Evolutionary conservation across 1,140 invertebrate species (phyloP), one percentile per base, ranked within the genome.

Genomic region (Thaumatotibia leucotreta): DNA sequence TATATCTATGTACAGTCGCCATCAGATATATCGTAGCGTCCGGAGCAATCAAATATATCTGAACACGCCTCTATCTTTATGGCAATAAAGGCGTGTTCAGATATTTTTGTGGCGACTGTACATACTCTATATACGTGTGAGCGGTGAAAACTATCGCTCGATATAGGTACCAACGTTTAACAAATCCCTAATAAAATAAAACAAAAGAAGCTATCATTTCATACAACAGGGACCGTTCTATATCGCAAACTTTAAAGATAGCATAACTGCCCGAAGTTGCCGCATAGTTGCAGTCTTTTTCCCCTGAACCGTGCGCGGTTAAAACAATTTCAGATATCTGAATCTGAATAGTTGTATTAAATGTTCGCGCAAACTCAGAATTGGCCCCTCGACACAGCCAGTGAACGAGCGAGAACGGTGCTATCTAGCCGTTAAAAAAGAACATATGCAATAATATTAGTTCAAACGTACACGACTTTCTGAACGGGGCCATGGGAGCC

Each of bases 241-340:
- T 1, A 4, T 1, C 17, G 20, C 17, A 45, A 45, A 45, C 14
- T 45, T 45, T 45, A 17, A 8, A 45, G 5, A 20, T 8, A 45
- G 20, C 39, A 45, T 8, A 20, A 45, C 35, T 20, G 39, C 8
- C 9, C 8, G n/a, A 39, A 39, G 17, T 17, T 14, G 5, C 39
- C 20, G 20, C 2, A 45, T 6, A 45, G 6, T 20, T 20, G 35
- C 35, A 45, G 39, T 20, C 14, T 45, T 45, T 45, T 45, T 9
- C 17, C 17, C 5, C 39, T 17, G 39, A 45, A 20, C 39, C 39
- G 39, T 17, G 24, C 27, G 14, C 52, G 23, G 52, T 17, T 58
- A 58, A 58, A 58, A 58, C 52, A 58, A 58, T 58, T 58, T 58
- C 23, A 58, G 52, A 58, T 58, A 58, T 0, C 52, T 27, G 23